A percentile compares a stretch with the other conserved stretches of the same genome.
Evolutionary conservation across 1,140 invertebrate genomes (phyloP).

Genomic region (Trissolcus basalis): DNA sequence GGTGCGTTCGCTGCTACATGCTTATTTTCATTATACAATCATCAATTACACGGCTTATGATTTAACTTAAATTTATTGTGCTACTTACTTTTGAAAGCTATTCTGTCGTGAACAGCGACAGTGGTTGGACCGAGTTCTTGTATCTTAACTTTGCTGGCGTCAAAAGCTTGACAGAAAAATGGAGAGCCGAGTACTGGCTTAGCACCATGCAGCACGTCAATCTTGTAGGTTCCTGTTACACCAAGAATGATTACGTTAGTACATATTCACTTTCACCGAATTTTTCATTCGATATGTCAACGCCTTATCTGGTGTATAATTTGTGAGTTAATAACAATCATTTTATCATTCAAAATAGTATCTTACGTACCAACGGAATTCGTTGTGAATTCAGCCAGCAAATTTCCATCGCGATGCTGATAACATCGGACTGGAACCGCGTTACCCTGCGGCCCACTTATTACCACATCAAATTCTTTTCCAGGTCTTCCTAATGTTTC

Average conservation of each 20-base stretch:
- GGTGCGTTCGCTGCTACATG: no score
- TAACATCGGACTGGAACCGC: conserved; percentile 95
- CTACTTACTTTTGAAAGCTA: conserved; percentile 86
- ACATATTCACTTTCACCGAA: no score
- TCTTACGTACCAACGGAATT: conserved; percentile 78
- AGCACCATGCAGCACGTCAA: conserved; percentile 93
- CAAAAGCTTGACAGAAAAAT: conserved; percentile 96
- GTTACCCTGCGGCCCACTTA: conserved; percentile 90
- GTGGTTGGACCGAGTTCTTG: conserved; percentile 86
- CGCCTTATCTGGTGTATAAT: no score
- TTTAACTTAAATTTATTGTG: not conserved
- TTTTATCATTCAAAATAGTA: not conserved
- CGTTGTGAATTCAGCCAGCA: conserved; percentile 94
- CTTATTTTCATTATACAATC: not conserved
- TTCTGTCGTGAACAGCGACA: conserved; percentile 88
- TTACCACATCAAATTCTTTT: conserved; percentile 93
- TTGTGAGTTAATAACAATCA: no score
- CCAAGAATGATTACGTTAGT: not conserved
- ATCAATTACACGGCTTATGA: not conserved
- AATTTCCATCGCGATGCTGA: conserved; percentile 94
- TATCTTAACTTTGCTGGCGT: conserved; percentile 86
- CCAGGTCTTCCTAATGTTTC: conserved; percentile 90
- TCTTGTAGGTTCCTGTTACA: conserved; percentile 82
- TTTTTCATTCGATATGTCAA: no score
- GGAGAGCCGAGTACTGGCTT: conserved; percentile 96